Evolutionary conservation across 2,888 invertebrate genomes (phyloP).

Genomic region (Hyposoter dolosus): DNA sequence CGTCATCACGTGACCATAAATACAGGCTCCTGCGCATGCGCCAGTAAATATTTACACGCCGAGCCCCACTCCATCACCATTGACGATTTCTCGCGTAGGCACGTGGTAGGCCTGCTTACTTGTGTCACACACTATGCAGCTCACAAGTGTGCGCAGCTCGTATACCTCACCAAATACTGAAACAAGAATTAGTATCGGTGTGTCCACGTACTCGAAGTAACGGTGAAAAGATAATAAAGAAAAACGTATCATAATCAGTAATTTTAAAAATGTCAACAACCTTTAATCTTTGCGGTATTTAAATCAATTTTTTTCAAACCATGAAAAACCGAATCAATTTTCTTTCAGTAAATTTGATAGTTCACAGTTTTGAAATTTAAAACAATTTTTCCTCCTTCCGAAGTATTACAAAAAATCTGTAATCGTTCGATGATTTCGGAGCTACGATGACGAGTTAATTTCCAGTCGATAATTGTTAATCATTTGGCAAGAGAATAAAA

Average conservation of each 20-base stretch:
- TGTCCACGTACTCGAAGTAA: background rate
- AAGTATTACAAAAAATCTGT: background rate
- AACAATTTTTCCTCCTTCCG: background rate
- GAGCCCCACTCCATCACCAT: constrained; percentile 70
- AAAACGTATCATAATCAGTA: background rate
- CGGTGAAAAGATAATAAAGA: background rate
- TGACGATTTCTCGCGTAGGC: constrained; percentile 43
- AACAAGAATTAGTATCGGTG: background rate
- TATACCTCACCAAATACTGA: background rate
- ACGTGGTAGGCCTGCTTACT: constrained; percentile 30
- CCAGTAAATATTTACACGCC: constrained; percentile 82
- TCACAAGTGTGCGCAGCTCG: constrained; percentile 30
- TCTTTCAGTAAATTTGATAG: background rate
- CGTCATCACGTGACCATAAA: constrained; percentile 80
- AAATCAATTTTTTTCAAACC: background rate
- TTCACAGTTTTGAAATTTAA: background rate
- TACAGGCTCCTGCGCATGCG: constrained; percentile 78
- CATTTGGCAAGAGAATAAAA: background rate
- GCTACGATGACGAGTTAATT: background rate
- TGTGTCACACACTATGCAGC: background rate
- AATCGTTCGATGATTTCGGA: background rate
- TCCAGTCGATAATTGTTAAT: background rate
- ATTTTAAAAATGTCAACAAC: background rate
- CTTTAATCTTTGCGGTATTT: background rate
- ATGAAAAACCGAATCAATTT: background rate